phyloP scores from a whole-genome alignment of 2,113 vertebrate genomes.

The Phoenicopterus ruber region DNA sequence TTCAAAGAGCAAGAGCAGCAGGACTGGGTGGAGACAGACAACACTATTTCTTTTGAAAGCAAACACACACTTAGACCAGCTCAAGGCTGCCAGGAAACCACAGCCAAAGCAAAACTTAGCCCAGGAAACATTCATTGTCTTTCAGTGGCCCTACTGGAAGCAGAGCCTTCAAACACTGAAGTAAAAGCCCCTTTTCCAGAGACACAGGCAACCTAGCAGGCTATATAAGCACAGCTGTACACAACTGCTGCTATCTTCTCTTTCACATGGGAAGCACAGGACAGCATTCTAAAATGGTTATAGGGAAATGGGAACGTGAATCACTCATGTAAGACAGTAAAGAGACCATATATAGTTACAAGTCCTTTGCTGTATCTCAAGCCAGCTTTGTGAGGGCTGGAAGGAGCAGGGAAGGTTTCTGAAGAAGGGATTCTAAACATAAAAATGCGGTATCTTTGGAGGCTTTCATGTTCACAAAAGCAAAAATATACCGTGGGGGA shows the following conservation, averaged over 20 bases:
- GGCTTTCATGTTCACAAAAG: background rate
- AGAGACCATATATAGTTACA: background rate
- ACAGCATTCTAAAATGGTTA: background rate
- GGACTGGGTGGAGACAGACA: background rate
- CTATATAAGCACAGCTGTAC: background rate
- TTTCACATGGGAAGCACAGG: background rate
- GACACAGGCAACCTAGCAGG: background rate
- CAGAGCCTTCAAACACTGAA: background rate
- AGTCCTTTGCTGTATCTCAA: background rate
- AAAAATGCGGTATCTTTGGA: background rate
- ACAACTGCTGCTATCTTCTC: background rate
- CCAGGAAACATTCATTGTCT: background rate
- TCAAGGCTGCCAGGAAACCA: background rate
- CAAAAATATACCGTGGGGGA: too few species aligned
- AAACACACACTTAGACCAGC: background rate
- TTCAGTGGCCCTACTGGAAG: background rate
- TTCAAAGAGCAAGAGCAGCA: background rate
- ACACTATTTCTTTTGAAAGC: accelerated
- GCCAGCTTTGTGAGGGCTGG: background rate
- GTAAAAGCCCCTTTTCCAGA: background rate
- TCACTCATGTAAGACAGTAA: background rate
- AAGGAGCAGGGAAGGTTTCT: background rate
- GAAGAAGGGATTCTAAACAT: background rate
- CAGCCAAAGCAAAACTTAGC: background rate
- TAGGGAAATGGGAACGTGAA: background rate